Conservation (phyloP, 1,140 invertebrate species). For the Theocolax elegans region DNA sequence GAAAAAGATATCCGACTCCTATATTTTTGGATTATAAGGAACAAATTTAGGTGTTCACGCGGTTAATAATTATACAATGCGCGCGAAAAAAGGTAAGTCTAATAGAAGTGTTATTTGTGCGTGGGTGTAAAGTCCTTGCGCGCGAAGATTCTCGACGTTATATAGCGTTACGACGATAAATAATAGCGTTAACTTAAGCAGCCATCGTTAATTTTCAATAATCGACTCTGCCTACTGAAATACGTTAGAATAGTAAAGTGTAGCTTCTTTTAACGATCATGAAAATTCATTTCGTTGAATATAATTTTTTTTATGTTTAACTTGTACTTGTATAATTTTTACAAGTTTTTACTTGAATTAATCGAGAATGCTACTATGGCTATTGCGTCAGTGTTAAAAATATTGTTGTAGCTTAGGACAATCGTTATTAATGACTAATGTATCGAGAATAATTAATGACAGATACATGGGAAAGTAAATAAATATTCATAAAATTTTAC, state of each 20-base stretch:
- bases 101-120: not conserved
- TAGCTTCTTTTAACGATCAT: not conserved
- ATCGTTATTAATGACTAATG: not conserved
- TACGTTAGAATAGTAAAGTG: no score
- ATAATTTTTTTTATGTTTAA: not conserved
- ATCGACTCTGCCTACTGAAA: constrained; percentile 2
- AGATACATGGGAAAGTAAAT: no score
- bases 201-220: constrained; percentile 32
- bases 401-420: no score
- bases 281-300: constrained; percentile 17
- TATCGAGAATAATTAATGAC: no score
- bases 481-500: no score
- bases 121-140: constrained; percentile 27
- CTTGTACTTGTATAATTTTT: not conserved
- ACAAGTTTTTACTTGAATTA: not conserved
- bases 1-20: no score
- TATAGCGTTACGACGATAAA: constrained; percentile 22
- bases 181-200: constrained; percentile 2
- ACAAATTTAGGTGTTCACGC: no score
- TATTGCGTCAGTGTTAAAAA: not conserved
- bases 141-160: constrained; percentile 17
- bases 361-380: no score
- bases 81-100: no score
- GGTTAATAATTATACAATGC: no score
- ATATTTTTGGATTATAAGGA: no score